Conservation (phyloP, 2,797 vertebrate genomes). For the Varecia variegata region DNA sequence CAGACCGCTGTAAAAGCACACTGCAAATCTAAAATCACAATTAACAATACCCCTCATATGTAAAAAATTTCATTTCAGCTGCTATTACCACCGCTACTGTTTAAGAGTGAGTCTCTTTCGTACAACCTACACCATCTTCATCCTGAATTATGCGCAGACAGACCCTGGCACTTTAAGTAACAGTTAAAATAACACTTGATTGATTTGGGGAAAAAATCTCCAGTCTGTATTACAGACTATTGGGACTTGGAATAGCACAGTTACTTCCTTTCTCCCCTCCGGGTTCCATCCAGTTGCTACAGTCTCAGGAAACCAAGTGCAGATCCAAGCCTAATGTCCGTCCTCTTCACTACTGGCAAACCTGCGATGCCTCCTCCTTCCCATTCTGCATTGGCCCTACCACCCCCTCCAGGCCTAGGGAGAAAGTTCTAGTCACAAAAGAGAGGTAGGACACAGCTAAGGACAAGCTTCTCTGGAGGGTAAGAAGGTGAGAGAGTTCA, state of each 20-base stretch:
- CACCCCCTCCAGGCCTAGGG: neutral
- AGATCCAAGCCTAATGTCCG: neutral
- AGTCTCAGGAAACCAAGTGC: neutral
- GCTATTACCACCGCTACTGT: neutral
- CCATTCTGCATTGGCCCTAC: neutral
- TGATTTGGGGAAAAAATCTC: slow-evolving; percentile 15
- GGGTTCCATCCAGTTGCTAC: neutral
- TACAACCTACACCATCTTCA: neutral
- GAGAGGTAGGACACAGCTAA: neutral
- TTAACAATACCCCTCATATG: neutral
- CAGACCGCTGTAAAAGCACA: neutral
- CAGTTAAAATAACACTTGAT: slow-evolving; percentile 1
- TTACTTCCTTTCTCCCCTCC: neutral
- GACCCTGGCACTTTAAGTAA: neutral
- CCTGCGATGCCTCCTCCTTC: neutral
- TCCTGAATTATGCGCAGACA: neutral
- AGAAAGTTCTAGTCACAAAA: neutral
- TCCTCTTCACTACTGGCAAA: neutral
- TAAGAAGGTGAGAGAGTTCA: neutral
- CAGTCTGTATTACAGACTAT: neutral
- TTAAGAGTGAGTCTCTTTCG: neutral
- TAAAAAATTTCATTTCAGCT: neutral
- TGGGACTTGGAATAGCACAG: neutral
- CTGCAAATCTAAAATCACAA: neutral
- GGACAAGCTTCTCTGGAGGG: neutral